Evolutionary conservation across 2,797 vertebrate species (phyloP), one percentile per base, ranked within the genome.

Genomic region (Staurois parvus): DNA sequence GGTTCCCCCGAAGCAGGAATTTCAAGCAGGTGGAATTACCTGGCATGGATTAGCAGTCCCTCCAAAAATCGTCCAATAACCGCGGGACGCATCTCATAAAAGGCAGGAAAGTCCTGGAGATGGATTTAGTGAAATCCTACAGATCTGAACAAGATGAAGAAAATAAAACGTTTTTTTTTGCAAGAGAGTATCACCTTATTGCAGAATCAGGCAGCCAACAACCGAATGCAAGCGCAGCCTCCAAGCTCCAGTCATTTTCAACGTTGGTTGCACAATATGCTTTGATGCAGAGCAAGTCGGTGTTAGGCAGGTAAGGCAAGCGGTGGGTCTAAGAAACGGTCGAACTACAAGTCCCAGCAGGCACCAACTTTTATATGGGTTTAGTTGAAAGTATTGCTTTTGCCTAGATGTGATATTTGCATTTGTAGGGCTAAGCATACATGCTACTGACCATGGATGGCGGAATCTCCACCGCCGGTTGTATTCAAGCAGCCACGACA

Each of bases 1-100:
- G 4, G 84, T 85, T 34, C 29, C 84, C 32, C 28, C 9, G 69
- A 24, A 74, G 26, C 30, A 85, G 76, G 76, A 85, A 85, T 85
- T 34, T 85, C 12, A 2, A 45, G 13, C 42, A 13, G 42, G 42
- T 10, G 13, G 1, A 30, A 40, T 62, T 75, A 74, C 81, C 72
- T 83, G 70, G 40, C 29, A 21, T 76, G 72, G 73, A 83, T 42
- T 6, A 76, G 62, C 74, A 75, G 72, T 66, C 72, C 64, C 32
- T 83, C 72, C 81, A 66, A 56, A 21, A 83, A 7, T 6, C 37
- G 59, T 76, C 72, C 76, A 24, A 83, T 10, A 32, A 24, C 6
- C 15, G 62, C 24, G 11, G 74, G 28, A 72, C 72, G 26, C 81
- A 83, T 83, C 72, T n/a, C 62, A 34, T 6, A 75, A 34, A 42